Percentiles rank a stretch among this genome's conserved stretches.
Evolutionary conservation across 2,113 vertebrate species (phyloP).

Genomic region (Pterocles orientalis): DNA sequence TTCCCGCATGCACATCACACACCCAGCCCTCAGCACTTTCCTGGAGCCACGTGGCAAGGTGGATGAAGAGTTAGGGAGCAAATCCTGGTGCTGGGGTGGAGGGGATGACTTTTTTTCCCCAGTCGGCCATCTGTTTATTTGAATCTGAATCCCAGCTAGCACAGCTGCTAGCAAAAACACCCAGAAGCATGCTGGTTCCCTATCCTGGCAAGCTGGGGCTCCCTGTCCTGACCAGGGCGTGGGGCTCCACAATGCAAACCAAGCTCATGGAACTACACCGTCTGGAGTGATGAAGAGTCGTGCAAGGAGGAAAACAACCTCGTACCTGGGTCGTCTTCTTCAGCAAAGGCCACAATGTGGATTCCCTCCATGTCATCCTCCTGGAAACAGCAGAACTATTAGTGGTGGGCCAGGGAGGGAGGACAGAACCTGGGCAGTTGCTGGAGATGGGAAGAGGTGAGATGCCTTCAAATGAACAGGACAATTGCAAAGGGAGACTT

Average conservation of each 20-base stretch:
- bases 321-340: slow-evolving; percentile 94
- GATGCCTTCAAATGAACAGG: not conserved
- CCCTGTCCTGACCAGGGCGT: fast-evolving
- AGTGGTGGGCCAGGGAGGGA: not conserved
- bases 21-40: not conserved
- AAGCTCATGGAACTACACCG: not conserved
- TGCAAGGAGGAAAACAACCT: not conserved
- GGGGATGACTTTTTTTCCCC: not conserved
- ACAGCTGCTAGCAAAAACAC: not conserved
- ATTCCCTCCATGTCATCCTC: slow-evolving; percentile 94
- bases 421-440: not conserved
- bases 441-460: not conserved
- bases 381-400: slow-evolving; percentile 70
- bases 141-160: not conserved
- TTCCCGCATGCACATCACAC: not conserved
- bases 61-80: fast-evolving
- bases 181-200: not conserved
- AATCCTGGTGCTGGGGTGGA: not conserved
- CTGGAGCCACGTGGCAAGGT: not conserved
- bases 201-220: not conserved
- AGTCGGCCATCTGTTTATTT: not conserved
- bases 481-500: not conserved
- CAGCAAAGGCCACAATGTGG: slow-evolving; percentile 97
- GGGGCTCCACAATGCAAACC: not conserved
- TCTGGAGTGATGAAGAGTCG: not conserved